phyloP scores from a whole-genome alignment of 2,888 invertebrate species.

The Philaethria dido region DNA sequence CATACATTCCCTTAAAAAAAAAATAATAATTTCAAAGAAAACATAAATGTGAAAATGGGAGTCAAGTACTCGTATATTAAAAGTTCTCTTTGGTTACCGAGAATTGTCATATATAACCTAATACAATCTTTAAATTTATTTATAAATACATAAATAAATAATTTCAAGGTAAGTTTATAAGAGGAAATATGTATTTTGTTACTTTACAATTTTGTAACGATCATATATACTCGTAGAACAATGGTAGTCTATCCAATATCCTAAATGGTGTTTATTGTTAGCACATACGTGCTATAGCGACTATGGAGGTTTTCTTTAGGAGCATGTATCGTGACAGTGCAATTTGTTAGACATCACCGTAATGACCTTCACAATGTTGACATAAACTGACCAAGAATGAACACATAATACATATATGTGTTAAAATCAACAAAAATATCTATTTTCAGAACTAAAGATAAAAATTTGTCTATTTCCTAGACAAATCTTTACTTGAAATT shows the following conservation, averaged over 20 bases:
- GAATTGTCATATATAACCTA: too few species aligned
- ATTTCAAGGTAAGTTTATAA: too few species aligned
- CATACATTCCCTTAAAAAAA: too few species aligned
- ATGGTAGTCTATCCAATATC: constrained; percentile 1
- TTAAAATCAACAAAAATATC: constrained; percentile 30
- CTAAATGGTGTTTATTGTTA: constrained; percentile 43
- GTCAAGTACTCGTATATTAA: too few species aligned
- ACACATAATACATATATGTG: constrained; percentile 34
- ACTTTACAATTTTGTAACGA: too few species aligned
- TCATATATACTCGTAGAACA: not conserved
- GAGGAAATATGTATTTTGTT: too few species aligned
- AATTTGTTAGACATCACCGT: constrained; percentile 51
- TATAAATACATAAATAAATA: too few species aligned
- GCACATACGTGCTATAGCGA: constrained; percentile 41
- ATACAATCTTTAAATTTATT: too few species aligned
- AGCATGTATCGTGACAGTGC: constrained; percentile 53
- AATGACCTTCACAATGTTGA: constrained; percentile 44
- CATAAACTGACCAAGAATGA: constrained; percentile 28
- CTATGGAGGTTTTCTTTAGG: constrained; percentile 30
- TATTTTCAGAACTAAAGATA: constrained; percentile 31
- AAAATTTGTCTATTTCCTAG: not conserved
- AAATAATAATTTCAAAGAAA: too few species aligned
- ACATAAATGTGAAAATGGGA: too few species aligned
- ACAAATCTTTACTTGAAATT: not conserved
- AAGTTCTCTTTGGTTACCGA: too few species aligned